A percentile compares a stretch with the other conserved stretches of the same genome.
phyloP scores from a whole-genome alignment of 2,113 vertebrate species.

The Pelobates fuscus region DNA sequence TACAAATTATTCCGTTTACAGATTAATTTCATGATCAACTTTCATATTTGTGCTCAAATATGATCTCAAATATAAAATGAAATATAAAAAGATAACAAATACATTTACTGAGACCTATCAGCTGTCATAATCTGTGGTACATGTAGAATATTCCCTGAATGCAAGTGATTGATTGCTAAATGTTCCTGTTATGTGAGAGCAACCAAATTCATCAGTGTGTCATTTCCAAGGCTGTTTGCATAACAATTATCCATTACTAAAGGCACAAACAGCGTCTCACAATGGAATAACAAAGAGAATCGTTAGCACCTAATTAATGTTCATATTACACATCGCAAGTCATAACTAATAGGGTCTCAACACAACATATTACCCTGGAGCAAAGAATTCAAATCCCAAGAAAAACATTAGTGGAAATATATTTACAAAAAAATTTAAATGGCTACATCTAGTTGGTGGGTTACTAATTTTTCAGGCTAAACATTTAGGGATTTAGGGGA shows the following conservation, averaged over 20 bases:
- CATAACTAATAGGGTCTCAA: conserved; percentile 37
- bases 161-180: not conserved
- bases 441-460: not conserved
- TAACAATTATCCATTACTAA: conserved; percentile 23
- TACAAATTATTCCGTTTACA: too few relatives aligned
- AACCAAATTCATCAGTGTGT: conserved; percentile 5
- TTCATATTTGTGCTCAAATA: too few relatives aligned
- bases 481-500: not conserved
- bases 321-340: conserved; percentile 22
- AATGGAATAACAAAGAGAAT: conserved; percentile 24
- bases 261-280: conserved; percentile 20
- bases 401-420: conserved; percentile 14
- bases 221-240: conserved; percentile 13
- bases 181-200: not conserved
- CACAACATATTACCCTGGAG: conserved; percentile 24
- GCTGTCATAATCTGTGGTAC: not conserved
- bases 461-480: not conserved
- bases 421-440: conserved; percentile 9
- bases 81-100: too few relatives aligned
- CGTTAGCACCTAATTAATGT: conserved; percentile 44
- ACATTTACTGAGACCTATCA: too few relatives aligned
- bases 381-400: conserved; percentile 21
- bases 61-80: too few relatives aligned
- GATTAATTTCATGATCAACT: too few relatives aligned
- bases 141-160: not conserved